These are phyloP conservation scores for Margarornis squamiger DNA, from an alignment of 2,797 vertebrate genomes.

Conservation along the genomic window DNA sequence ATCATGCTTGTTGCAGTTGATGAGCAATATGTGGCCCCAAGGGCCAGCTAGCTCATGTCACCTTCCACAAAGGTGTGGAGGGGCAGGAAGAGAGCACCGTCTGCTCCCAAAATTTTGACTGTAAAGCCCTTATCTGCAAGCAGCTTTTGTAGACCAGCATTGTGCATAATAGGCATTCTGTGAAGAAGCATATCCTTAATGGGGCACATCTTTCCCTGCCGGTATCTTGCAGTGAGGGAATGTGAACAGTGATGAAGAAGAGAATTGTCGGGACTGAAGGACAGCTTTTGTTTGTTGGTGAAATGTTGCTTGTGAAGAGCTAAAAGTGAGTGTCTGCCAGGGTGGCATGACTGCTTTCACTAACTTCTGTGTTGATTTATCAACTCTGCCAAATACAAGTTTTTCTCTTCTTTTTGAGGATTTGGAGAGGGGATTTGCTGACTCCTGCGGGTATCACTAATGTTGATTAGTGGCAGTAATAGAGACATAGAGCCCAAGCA, in stretches of 20 bases:
- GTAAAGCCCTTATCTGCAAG: neutral
- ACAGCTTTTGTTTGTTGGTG: neutral
- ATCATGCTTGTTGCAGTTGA: neutral
- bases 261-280: neutral
- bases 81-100: no score
- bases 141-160: neutral
- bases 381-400: neutral
- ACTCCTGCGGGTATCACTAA: neutral
- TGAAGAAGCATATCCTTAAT: neutral
- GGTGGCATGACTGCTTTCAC: neutral
- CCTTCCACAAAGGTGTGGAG: neutral
- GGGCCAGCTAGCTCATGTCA: neutral
- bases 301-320: neutral
- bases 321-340: neutral
- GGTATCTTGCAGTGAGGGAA: neutral
- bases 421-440: neutral
- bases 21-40: neutral
- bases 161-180: neutral
- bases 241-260: neutral
- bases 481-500: neutral
- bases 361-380: neutral
- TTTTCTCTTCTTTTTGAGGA: neutral
- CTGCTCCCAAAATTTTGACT: neutral
- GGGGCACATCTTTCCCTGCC: neutral
- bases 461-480: neutral